A percentile compares a stretch with the other conserved stretches of the same genome.
These are phyloP conservation scores for Pachyuromys duprasi DNA, from an alignment of 2,797 vertebrate genomes.

Conservation along the genomic window DNA sequence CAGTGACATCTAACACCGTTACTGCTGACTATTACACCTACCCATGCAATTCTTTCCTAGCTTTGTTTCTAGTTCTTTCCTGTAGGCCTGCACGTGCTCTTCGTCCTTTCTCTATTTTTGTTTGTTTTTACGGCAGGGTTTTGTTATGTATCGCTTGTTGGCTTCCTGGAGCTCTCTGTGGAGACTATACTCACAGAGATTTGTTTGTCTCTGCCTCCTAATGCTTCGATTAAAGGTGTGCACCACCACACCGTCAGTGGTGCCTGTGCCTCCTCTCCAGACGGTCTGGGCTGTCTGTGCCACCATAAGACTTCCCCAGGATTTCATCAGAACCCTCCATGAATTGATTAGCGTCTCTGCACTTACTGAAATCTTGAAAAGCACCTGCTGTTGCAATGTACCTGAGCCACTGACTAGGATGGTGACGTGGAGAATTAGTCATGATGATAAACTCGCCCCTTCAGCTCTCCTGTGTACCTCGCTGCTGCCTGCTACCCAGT, in stretches of 20 bases:
- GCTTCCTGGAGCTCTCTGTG: not conserved
- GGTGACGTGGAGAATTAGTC: not conserved
- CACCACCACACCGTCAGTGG: no score
- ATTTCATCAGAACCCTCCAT: not conserved
- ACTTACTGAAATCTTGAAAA: constrained; percentile 23
- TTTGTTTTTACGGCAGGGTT: not conserved
- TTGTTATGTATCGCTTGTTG: not conserved
- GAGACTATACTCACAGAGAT: not conserved
- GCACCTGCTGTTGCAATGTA: not conserved
- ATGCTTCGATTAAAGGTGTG: not conserved
- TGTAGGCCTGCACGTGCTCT: no score
- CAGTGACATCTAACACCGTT: not conserved
- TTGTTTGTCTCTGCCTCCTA: not conserved
- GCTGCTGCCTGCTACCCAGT: not conserved
- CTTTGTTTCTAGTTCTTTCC: not conserved
- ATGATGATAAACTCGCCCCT: constrained; percentile 12
- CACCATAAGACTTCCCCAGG: not conserved
- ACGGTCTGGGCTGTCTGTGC: not conserved
- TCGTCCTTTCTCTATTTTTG: not conserved
- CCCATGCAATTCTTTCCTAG: not conserved
- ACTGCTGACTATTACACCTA: not conserved
- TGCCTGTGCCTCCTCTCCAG: not conserved
- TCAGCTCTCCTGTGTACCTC: not conserved
- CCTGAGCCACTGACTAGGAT: not conserved
- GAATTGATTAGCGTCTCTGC: not conserved